phyloP scores from a whole-genome alignment of 1,140 invertebrate species.

The Penaeus chinensis region DNA sequence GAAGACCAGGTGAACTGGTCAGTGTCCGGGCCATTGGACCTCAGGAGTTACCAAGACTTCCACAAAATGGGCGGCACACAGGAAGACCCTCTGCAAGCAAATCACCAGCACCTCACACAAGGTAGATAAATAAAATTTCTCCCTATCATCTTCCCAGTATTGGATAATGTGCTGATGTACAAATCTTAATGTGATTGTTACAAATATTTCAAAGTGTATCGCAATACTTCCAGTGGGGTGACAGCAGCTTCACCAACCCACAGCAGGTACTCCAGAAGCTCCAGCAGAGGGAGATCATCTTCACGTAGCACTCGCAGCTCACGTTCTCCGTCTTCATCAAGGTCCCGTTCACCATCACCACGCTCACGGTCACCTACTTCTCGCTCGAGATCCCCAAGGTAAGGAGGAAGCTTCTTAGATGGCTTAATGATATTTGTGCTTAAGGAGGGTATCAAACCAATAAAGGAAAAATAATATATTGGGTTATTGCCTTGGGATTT shows the following conservation, averaged over 20 bases:
- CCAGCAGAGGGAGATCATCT: constrained; percentile 69
- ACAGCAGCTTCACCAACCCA: constrained; percentile 29
- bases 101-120: constrained; percentile 40
- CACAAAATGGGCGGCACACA: constrained; percentile 41
- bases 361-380: constrained; percentile 57
- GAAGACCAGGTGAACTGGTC: constrained; percentile 12
- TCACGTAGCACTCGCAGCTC: constrained; percentile 30
- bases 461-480: no score
- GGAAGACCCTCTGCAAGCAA: constrained; percentile 10
- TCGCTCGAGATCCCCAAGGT: constrained; percentile 50
- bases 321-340: constrained; percentile 40
- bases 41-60: constrained; percentile 38
- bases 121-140: background rate
- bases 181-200: background rate
- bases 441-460: no score
- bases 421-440: no score
- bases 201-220: background rate
- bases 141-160: background rate
- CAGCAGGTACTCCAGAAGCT: constrained; percentile 67
- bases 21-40: constrained; percentile 15
- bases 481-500: no score
- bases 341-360: constrained; percentile 31
- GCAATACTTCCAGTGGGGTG: constrained; percentile 4
- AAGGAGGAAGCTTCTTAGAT: background rate
- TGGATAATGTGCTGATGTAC: background rate